Conservation (phyloP, 2,888 invertebrate genomes). For the Adela reaumurella region DNA sequence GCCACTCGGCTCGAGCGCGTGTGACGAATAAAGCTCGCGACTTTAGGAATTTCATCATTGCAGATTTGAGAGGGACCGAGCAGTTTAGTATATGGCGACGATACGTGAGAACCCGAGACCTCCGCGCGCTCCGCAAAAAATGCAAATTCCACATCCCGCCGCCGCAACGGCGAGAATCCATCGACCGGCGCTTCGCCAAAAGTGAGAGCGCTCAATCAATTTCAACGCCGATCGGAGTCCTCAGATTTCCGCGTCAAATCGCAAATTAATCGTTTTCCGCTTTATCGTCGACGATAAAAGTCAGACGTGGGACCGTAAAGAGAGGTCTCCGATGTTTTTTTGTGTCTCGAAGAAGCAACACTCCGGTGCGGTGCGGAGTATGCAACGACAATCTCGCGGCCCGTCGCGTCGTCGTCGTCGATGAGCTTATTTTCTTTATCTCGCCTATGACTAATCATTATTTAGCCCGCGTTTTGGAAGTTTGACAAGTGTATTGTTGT, state of each 20-base stretch:
- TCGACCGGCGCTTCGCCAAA: too few relatives aligned
- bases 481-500: conserved; percentile 28
- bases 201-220: too few relatives aligned
- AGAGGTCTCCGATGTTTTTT: conserved; percentile 47
- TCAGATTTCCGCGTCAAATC: conserved; percentile 16
- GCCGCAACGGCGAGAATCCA: too few relatives aligned
- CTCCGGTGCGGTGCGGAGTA: conserved; percentile 30
- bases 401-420: conserved; percentile 39
- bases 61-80: conserved; percentile 40
- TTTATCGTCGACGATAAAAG: conserved; percentile 44
- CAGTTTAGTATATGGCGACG: conserved; percentile 21
- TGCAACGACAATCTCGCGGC: conserved; percentile 42
- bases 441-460: conserved; percentile 39
- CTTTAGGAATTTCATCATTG: conserved; percentile 43
- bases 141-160: too few relatives aligned
- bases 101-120: conserved; percentile 4
- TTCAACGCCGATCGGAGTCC: too few relatives aligned
- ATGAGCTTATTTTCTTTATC: conserved; percentile 47
- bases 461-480: conserved; percentile 20
- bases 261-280: conserved; percentile 31
- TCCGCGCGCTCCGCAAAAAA: neutral
- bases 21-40: conserved; percentile 48
- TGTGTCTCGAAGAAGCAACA: conserved; percentile 22
- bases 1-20: conserved; percentile 31
- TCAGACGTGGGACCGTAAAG: conserved; percentile 43